Conservation (phyloP, 2,113 vertebrate genomes). For the Phoxinus phoxinus region DNA sequence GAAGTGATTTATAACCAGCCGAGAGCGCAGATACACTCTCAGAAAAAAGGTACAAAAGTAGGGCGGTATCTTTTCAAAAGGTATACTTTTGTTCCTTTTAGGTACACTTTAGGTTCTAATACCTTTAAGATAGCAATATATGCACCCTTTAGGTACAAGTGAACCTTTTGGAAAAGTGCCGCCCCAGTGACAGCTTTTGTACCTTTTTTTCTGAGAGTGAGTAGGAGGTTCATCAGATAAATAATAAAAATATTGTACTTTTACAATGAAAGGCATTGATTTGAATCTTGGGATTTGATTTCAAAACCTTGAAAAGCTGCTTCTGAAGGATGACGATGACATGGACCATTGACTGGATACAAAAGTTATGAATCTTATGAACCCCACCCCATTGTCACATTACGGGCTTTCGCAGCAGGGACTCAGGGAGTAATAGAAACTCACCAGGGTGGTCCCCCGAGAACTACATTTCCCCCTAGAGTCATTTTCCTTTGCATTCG, state of each 20-base stretch:
- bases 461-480: too few relatives aligned
- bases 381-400: not conserved
- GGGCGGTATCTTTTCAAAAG: not conserved
- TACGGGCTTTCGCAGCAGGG: not conserved
- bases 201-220: not conserved
- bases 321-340: not conserved
- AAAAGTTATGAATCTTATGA: not conserved
- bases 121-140: not conserved
- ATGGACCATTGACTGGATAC: not conserved
- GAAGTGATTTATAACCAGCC: not conserved
- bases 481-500: too few relatives aligned
- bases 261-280: not conserved
- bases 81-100: not conserved
- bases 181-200: not conserved
- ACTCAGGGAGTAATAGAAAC: too few relatives aligned
- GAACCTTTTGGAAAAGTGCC: not conserved
- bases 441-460: too few relatives aligned
- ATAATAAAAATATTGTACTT: not conserved
- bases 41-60: not conserved
- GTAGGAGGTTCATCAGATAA: not conserved
- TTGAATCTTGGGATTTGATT: not conserved
- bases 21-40: not conserved
- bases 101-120: not conserved
- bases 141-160: not conserved
- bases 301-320: not conserved